Evolutionary conservation across 2,888 invertebrate genomes (phyloP), one percentile per base, ranked within the genome.

Genomic region (Nomada ruficornis): DNA sequence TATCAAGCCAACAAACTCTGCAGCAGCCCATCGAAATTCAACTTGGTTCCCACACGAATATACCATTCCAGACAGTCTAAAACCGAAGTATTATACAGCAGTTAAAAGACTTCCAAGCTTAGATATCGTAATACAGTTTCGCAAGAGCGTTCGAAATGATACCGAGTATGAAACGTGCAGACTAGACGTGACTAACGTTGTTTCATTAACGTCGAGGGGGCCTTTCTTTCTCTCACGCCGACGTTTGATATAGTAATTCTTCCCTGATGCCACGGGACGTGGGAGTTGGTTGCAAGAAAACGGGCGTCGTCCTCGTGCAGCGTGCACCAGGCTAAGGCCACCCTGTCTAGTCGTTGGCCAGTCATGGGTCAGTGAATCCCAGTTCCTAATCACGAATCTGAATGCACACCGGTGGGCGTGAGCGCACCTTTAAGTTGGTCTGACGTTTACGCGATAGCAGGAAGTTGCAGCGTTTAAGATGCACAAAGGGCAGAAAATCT

Each of bases 311-410:
- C 89, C 84, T 89, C 87, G 20, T 62, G 83, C 75, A 72, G 44
- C 84, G 81, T 83, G 80, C 83, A 76, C 70, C 65, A 74, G 70
- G 80, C 18, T 47, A 50, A 50, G 15, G 13, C 65, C 52, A 77
- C 60, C 77, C 77, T 82, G 88, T 86, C 84, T 76, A 82, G 80
- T 84, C 59, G 82, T 80, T 83, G 87, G 71, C 80, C 84, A 91
- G 93, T 93, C 93, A 92, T 91, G 93, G 93, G 93, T 93, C 93
- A 93, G 91, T 89, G 92, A 92, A 91, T 93, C 91, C 89, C 89
- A 90, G 91, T 92, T 92, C 91, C 91, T 90, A 92, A 92, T 92
- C 92, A 92, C 92, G 93, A 92, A 92, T 91, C 90, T 91, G 90
- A 91, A 91, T 92, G 7, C 36, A 36, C 36, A 91, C 74, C 84